phyloP scores from a whole-genome alignment of 2,888 invertebrate species.

The Nebria salina region DNA sequence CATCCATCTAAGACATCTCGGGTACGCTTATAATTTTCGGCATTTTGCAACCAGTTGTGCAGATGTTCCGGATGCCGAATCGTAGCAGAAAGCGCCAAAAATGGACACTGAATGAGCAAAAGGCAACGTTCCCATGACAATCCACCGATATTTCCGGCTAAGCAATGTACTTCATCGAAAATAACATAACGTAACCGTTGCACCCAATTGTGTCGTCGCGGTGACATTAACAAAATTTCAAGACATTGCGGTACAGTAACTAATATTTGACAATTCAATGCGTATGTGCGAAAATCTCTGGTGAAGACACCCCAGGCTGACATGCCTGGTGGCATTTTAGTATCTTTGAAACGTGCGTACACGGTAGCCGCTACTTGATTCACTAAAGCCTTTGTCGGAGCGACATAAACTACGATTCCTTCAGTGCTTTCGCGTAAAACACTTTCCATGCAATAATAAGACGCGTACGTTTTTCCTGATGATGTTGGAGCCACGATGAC shows the following conservation, averaged over 20 bases:
- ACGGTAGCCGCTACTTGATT: conserved; percentile 52
- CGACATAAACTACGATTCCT: conserved; percentile 58
- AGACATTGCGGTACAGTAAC: conserved; percentile 52
- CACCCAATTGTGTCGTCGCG: conserved; percentile 49
- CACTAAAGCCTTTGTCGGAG: conserved; percentile 58
- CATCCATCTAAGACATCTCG: conserved; percentile 45
- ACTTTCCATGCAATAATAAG: conserved; percentile 60
- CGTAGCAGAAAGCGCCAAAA: conserved; percentile 52
- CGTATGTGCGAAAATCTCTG: conserved; percentile 49
- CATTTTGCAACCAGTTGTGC: conserved; percentile 49
- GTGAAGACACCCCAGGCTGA: conserved; percentile 51
- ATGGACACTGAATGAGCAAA: conserved; percentile 51
- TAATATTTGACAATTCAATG: conserved; percentile 48
- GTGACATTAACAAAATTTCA: conserved; percentile 51
- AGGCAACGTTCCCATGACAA: conserved; percentile 50
- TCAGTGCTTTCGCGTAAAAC: conserved; percentile 56
- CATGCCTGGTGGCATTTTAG: conserved; percentile 49
- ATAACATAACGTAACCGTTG: conserved; percentile 50
- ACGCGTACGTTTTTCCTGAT: conserved; percentile 60
- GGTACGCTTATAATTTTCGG: conserved; percentile 49
- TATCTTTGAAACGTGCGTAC: conserved; percentile 50
- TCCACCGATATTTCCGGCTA: conserved; percentile 50
- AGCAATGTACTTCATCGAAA: conserved; percentile 52
- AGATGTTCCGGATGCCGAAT: conserved; percentile 49
- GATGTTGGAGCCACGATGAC: conserved; percentile 60